Evolutionary conservation across 2,888 invertebrate species (phyloP).

Genomic region (Drosophila leonis): DNA sequence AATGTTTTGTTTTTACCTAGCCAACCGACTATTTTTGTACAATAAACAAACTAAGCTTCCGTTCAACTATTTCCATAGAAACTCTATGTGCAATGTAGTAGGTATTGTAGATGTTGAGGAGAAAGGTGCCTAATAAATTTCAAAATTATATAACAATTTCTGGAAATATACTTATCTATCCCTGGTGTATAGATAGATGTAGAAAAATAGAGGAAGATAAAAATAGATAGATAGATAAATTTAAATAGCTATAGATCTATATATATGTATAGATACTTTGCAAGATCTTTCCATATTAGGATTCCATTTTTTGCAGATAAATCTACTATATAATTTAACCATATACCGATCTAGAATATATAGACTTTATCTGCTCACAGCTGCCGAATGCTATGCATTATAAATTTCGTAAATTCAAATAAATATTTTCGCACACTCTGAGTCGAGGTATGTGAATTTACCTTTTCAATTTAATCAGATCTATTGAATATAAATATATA

Average conservation of each 20-base stretch:
- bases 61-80: not conserved
- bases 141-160: not conserved
- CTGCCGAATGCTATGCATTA: constrained; percentile 1
- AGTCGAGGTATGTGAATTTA: constrained; percentile 7
- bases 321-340: not conserved
- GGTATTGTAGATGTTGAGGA: not conserved
- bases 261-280: not conserved
- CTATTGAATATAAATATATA: constrained; percentile 1
- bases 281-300: not conserved
- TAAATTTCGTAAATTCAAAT: constrained; percentile 1
- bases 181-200: not conserved
- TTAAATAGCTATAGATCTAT: not conserved
- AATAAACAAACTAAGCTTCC: not conserved
- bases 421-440: not conserved
- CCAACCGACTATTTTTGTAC: too few species aligned
- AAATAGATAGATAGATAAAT: not conserved
- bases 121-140: not conserved
- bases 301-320: not conserved
- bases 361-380: not conserved
- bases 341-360: not conserved
- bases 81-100: not conserved
- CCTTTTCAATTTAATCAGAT: not conserved
- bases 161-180: not conserved
- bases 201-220: not conserved
- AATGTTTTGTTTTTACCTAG: not conserved